Percentiles rank a stretch among this genome's conserved stretches.
phyloP scores from a whole-genome alignment of 2,113 vertebrate genomes.

The Perca schrenkii region DNA sequence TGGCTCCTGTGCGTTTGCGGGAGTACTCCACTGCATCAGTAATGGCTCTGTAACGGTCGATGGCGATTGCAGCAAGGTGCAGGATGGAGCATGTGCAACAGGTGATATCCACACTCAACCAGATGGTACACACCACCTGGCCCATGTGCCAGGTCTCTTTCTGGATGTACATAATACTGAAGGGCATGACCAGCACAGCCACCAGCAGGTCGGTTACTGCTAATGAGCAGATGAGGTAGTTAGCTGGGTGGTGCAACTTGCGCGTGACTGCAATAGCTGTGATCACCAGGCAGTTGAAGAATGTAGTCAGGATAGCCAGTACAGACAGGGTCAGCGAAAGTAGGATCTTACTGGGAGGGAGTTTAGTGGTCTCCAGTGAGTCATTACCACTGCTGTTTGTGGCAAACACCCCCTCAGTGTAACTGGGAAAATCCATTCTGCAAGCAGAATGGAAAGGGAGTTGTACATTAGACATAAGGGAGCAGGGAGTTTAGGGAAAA shows the following conservation, averaged over 20 bases:
- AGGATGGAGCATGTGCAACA: conserved; percentile 98
- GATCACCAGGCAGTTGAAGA: conserved; percentile 98
- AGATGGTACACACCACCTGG: conserved; percentile 93
- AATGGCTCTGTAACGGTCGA: conserved; percentile 96
- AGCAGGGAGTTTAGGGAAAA: neutral
- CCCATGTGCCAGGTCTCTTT: conserved; percentile 97
- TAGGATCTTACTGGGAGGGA: conserved; percentile 89
- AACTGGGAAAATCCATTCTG: conserved; percentile 94
- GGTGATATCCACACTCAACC: conserved; percentile 95
- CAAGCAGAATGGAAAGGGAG: conserved; percentile 28
- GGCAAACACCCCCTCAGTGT: conserved; percentile 87
- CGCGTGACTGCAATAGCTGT: conserved; percentile 95
- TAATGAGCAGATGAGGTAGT: conserved; percentile 97
- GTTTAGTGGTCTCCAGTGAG: conserved; percentile 76
- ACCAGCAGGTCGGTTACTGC: conserved; percentile 97
- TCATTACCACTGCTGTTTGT: conserved; percentile 60
- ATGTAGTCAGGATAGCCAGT: conserved; percentile 92
- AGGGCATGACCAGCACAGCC: conserved; percentile 97
- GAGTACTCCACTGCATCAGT: conserved; percentile 96
- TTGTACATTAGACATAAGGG: conserved; percentile 32
- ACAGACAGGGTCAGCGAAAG: conserved; percentile 92
- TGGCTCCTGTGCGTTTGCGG: conserved; percentile 91
- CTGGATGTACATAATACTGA: conserved; percentile 96
- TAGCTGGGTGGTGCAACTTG: conserved; percentile 97
- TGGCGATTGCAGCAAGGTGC: conserved; percentile 94